Evolutionary conservation across 2,888 invertebrate species (phyloP).

Genomic region (Phengaris arion): DNA sequence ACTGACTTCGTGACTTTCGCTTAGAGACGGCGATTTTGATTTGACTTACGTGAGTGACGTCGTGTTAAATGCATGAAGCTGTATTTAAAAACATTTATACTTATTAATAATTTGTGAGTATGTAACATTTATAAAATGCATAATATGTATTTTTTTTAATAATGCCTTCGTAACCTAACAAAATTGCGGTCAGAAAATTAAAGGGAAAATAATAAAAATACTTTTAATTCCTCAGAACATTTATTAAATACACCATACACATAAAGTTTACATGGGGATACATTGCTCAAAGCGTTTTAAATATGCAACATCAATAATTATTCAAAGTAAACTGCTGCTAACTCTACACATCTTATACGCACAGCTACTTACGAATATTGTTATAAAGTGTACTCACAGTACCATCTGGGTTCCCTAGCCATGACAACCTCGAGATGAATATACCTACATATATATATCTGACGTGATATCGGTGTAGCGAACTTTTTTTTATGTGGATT

Average conservation of each 20-base stretch:
- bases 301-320: background rate
- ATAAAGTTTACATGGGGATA: background rate
- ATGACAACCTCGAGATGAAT: background rate
- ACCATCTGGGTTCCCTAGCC: background rate
- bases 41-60: no score
- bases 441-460: background rate
- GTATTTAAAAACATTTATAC: no score
- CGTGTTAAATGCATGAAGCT: no score
- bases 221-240: background rate
- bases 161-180: background rate
- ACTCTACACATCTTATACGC: background rate
- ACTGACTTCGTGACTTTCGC: no score
- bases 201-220: background rate
- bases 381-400: background rate
- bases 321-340: background rate
- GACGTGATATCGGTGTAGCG: background rate
- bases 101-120: background rate
- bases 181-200: background rate
- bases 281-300: slow-evolving; percentile 9
- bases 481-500: background rate
- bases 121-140: background rate
- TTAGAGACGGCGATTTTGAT: no score
- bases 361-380: background rate
- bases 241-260: slow-evolving; percentile 7
- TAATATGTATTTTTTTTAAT: background rate